A percentile compares a stretch with the other conserved stretches of the same genome.
Evolutionary conservation across 2,797 vertebrate species (phyloP).

Genomic region (Capromys pilorides): DNA sequence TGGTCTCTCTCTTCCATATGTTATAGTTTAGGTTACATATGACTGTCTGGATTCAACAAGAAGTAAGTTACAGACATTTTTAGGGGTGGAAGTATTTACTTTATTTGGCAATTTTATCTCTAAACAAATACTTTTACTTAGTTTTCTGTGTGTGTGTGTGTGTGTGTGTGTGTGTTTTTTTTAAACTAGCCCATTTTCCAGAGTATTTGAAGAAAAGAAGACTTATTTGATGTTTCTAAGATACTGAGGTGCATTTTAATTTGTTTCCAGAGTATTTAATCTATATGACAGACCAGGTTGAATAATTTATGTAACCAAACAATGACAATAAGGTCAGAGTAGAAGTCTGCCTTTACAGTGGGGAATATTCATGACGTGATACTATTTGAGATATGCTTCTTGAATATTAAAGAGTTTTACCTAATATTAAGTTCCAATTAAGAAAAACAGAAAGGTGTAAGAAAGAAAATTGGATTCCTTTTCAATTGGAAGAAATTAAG

Average conservation of each 20-base stretch:
- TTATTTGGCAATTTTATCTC: constrained; percentile 56
- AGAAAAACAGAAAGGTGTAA: constrained; percentile 72
- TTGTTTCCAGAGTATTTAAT: constrained; percentile 79
- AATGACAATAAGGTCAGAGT: constrained; percentile 83
- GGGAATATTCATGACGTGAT: constrained; percentile 78
- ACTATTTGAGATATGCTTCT: constrained; percentile 69
- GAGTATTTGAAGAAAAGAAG: neutral
- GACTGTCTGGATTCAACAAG: constrained; percentile 3
- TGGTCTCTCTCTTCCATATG: neutral
- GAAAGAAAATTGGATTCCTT: constrained; percentile 73
- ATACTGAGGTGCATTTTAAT: constrained; percentile 75
- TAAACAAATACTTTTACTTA: constrained; percentile 70
- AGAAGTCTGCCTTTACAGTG: constrained; percentile 78
- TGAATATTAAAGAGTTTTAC: constrained; percentile 79
- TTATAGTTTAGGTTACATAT: neutral
- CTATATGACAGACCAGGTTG: constrained; percentile 76
- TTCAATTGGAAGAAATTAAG: constrained; percentile 71
- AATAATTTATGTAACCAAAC: constrained; percentile 84
- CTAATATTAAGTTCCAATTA: constrained; percentile 79
- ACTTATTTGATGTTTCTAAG: constrained; percentile 73
- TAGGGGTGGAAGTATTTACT: neutral
- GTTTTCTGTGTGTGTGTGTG: constrained; percentile 38
- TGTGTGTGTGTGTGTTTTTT: too few relatives aligned
- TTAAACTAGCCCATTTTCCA: constrained; percentile 67
- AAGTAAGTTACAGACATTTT: neutral